A percentile compares a stretch with the other conserved stretches of the same genome.
Evolutionary conservation across 2,113 vertebrate species (phyloP).

Genomic region (Pelobates fuscus): DNA sequence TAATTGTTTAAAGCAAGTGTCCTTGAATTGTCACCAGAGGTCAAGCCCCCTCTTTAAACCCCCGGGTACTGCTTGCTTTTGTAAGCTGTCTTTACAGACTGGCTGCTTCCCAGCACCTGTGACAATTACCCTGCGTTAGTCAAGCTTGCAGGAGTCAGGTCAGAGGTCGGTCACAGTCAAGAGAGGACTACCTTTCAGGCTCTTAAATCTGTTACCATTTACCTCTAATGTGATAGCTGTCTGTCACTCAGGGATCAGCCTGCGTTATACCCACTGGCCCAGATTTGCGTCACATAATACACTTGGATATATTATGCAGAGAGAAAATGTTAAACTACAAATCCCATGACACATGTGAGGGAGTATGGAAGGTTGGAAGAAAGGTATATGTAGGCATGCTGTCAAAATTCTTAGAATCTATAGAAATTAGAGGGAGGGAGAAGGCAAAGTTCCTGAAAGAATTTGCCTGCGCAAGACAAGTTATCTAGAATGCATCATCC

Average conservation of each 20-base stretch:
- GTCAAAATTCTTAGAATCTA: no score
- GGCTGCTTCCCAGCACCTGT: slow-evolving; percentile 84
- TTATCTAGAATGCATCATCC: no score
- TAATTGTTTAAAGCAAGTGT: slow-evolving; percentile 51
- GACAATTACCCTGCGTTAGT: slow-evolving; percentile 79
- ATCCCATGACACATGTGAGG: background rate
- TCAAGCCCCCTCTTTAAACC: slow-evolving; percentile 68
- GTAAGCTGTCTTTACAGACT: slow-evolving; percentile 56
- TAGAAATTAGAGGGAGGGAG: no score
- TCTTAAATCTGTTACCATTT: slow-evolving; percentile 90
- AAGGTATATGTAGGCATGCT: no score
- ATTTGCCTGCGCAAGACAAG: no score
- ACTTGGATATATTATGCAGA: background rate
- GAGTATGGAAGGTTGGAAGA: no score
- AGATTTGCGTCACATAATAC: slow-evolving; percentile 7
- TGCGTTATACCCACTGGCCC: slow-evolving; percentile 21
- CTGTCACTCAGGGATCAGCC: slow-evolving; percentile 80
- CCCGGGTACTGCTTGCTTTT: slow-evolving; percentile 67
- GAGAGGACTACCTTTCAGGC: slow-evolving; percentile 90
- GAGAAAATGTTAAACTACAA: background rate
- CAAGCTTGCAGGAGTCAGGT: slow-evolving; percentile 88
- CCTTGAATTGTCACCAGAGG: slow-evolving; percentile 64
- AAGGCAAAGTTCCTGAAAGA: no score
- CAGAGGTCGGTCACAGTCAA: slow-evolving; percentile 82
- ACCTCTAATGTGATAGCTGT: slow-evolving; percentile 90